Conservation (phyloP, 2,888 invertebrate genomes). For the Tortricodes alternella region DNA sequence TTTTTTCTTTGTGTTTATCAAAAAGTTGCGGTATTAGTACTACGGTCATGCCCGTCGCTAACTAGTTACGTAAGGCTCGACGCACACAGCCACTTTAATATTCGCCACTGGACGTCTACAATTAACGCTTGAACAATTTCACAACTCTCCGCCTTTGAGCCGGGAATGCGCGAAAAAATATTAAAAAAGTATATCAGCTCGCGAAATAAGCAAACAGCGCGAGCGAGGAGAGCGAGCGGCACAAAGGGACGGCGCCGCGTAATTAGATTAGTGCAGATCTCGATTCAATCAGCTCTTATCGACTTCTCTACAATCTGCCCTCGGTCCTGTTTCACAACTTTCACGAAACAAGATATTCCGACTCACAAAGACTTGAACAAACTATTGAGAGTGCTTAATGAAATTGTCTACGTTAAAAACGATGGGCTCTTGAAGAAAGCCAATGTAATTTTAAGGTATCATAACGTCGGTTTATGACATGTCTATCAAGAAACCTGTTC, state of each 20-base stretch:
- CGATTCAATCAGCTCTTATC: slow-evolving; percentile 53
- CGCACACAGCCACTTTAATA: slow-evolving; percentile 72
- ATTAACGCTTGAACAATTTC: slow-evolving; percentile 81
- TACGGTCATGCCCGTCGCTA: slow-evolving; percentile 53
- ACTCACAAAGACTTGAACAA: slow-evolving; percentile 2
- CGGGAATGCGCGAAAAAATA: slow-evolving; percentile 55
- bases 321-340: slow-evolving; percentile 47
- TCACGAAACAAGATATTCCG: slow-evolving; percentile 19
- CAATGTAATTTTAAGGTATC: slow-evolving; percentile 8
- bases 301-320: slow-evolving; percentile 51
- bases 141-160: slow-evolving; percentile 80
- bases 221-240: slow-evolving; percentile 45
- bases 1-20: slow-evolving; percentile 56
- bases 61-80: slow-evolving; percentile 64
- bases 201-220: slow-evolving; percentile 57
- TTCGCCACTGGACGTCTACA: slow-evolving; percentile 79
- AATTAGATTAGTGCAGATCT: slow-evolving; percentile 72
- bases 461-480: slow-evolving; percentile 9
- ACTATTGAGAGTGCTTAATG: too few relatives aligned
- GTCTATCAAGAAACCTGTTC: not conserved
- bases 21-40: slow-evolving; percentile 46
- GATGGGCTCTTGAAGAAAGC: not conserved
- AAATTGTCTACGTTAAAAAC: not conserved
- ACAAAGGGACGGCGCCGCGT: slow-evolving; percentile 60
- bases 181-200: slow-evolving; percentile 64